phyloP scores from a whole-genome alignment of 2,113 vertebrate species.

The Tachysurus vachellii region DNA sequence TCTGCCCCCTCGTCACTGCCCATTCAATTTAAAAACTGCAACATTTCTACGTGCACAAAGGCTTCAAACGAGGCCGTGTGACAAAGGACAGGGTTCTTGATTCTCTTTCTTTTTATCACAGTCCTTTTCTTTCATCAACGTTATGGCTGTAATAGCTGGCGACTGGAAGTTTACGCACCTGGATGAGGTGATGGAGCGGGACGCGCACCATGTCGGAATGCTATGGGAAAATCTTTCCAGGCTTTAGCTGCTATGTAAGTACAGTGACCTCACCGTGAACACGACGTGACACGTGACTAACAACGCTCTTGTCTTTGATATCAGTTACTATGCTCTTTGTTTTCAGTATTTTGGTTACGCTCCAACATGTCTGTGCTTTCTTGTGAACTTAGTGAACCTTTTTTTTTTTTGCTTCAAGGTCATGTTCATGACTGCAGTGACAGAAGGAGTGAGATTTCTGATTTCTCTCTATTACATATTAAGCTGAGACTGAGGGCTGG shows the following conservation, averaged over 20 bases:
- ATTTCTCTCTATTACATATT: background rate
- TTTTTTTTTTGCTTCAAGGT: slow-evolving; percentile 19
- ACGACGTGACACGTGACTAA: slow-evolving; percentile 34
- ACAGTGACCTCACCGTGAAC: slow-evolving; percentile 38
- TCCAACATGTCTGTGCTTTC: slow-evolving; percentile 28
- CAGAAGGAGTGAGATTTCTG: background rate
- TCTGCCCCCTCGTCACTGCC: slow-evolving; percentile 49
- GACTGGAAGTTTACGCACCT: slow-evolving; percentile 25
- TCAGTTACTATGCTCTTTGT: slow-evolving; percentile 32
- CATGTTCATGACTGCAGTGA: background rate
- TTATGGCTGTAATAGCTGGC: slow-evolving; percentile 7
- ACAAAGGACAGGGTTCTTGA: slow-evolving; percentile 36
- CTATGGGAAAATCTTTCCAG: slow-evolving; percentile 13
- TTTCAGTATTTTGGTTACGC: slow-evolving; percentile 24
- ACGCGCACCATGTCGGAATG: slow-evolving; percentile 41
- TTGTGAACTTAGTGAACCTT: slow-evolving; percentile 40
- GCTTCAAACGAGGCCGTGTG: slow-evolving; percentile 36
- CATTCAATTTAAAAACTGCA: slow-evolving; percentile 44
- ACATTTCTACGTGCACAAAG: slow-evolving; percentile 46
- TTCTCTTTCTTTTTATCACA: slow-evolving; percentile 37
- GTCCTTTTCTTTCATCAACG: slow-evolving; percentile 34
- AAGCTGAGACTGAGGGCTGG: background rate
- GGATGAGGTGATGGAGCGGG: slow-evolving; percentile 30
- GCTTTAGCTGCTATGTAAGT: slow-evolving; percentile 32
- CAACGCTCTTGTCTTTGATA: slow-evolving; percentile 38